Conservation (phyloP, 2,888 invertebrate species). For the Mesorhabditis spiculigera region DNA sequence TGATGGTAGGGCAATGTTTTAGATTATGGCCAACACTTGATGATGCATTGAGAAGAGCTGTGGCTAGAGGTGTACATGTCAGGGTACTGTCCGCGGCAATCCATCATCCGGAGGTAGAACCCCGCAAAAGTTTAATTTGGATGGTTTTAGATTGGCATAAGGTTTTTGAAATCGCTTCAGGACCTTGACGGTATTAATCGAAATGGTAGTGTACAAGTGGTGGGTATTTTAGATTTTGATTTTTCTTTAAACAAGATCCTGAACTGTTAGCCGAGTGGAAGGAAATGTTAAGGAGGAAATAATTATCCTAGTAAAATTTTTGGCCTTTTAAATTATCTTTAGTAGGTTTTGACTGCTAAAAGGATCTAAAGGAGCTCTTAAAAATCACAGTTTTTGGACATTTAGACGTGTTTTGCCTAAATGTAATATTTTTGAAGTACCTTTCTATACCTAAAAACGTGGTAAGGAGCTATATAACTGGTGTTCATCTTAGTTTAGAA, state of each 20-base stretch:
- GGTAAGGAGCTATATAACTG: too few species aligned
- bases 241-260: background rate
- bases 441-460: too few species aligned
- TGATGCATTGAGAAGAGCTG: constrained; percentile 76
- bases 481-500: too few species aligned
- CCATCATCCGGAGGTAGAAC: constrained; percentile 70
- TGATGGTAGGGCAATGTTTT: constrained; percentile 9
- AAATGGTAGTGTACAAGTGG: constrained; percentile 44
- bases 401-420: too few species aligned
- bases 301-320: too few species aligned
- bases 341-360: too few species aligned
- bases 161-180: constrained; percentile 68
- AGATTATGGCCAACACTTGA: constrained; percentile 90
- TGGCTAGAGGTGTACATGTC: constrained; percentile 78
- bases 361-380: too few species aligned
- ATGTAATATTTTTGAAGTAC: too few species aligned
- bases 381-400: too few species aligned
- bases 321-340: too few species aligned
- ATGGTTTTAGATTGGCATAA: constrained; percentile 67
- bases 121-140: background rate
- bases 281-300: too few species aligned
- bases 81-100: constrained; percentile 79
- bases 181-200: constrained; percentile 36
- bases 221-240: constrained; percentile 18
- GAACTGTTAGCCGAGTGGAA: too few species aligned